Base-by-base conservation (phyloP, 2,113 vertebrate species). In the Anhinga rufa region DNA sequence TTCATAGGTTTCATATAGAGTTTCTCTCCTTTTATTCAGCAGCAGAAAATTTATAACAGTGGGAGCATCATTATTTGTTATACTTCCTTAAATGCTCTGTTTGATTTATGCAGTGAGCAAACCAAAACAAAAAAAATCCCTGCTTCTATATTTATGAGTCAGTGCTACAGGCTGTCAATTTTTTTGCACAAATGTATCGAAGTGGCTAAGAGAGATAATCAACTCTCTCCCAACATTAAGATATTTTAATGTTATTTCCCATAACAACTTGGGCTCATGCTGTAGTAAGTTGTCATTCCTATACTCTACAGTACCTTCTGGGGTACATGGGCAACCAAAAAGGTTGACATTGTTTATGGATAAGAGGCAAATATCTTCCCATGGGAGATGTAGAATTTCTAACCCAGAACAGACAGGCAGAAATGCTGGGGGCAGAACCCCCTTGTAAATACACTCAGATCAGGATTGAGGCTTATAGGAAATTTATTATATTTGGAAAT, bases 21-120 rank as follows among this genome's bases (percentile, higher is more conserved):
- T 75, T 96, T 88, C 82, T 85, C 70, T 85, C 76, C 48, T 81
- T 89, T 75, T 69, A 92, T 92, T 83, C 83, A 86, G 72, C 42
- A 93, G 70, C 34, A 94, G 58, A 92, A 91, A 89, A 95, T 84
- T 93, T 93, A 49, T 92, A 95, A 95, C 74, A 84, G 86, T 96
- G 61, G 51, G 60, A 81, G 25, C 74, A 77, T 74, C 46, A 86
- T 90, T 82, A 92, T 90, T 93, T 95, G 44, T 83, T 92, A 71
- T 60, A 76, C 55, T 92, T 95, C 57, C 71, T 97, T 95, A 95
- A 72, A 91, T 62, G 70, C 62, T 93, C 68, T 20, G 7, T 84
- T 93, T 93, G 90, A 94, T 94, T 96, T 96, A 96, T 68, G 44
- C 69, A 70, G 52, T 25, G 9, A 90, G 28, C 42, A 93, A 94